Evolutionary conservation across 2,888 invertebrate genomes (phyloP).

Genomic region (Chrysolina americana): DNA sequence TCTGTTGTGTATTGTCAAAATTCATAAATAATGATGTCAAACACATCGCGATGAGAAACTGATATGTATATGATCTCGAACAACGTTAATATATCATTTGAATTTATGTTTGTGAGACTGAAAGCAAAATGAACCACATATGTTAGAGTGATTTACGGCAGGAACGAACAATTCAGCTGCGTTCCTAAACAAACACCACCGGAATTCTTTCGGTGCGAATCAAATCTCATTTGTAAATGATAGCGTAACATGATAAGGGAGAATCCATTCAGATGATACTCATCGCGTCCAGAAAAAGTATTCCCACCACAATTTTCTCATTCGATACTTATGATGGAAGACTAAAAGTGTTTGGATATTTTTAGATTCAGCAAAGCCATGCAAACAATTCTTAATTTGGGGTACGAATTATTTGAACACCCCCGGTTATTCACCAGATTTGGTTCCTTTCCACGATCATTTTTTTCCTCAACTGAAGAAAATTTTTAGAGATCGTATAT

Average conservation of each 20-base stretch:
- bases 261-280: not conserved
- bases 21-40: constrained; percentile 29
- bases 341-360: not conserved
- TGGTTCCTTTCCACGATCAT: too few relatives aligned
- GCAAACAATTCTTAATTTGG: too few relatives aligned
- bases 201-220: not conserved
- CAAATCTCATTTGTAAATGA: constrained; percentile 5
- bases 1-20: constrained; percentile 1
- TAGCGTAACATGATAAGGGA: not conserved
- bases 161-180: constrained; percentile 34
- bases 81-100: constrained; percentile 34
- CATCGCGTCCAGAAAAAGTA: not conserved
- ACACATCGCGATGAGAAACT: constrained; percentile 22
- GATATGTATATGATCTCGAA: constrained; percentile 13
- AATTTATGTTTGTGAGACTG: constrained; percentile 22
- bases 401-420: too few relatives aligned
- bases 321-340: not conserved
- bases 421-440: too few relatives aligned
- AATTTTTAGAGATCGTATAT: too few relatives aligned
- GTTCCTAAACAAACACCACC: constrained; percentile 35
- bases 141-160: constrained; percentile 32
- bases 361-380: not conserved
- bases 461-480: too few relatives aligned
- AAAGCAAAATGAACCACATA: constrained; percentile 19
- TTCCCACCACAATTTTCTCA: not conserved